Conservation (phyloP, 2,888 invertebrate species). For the Melitaea athalia region DNA sequence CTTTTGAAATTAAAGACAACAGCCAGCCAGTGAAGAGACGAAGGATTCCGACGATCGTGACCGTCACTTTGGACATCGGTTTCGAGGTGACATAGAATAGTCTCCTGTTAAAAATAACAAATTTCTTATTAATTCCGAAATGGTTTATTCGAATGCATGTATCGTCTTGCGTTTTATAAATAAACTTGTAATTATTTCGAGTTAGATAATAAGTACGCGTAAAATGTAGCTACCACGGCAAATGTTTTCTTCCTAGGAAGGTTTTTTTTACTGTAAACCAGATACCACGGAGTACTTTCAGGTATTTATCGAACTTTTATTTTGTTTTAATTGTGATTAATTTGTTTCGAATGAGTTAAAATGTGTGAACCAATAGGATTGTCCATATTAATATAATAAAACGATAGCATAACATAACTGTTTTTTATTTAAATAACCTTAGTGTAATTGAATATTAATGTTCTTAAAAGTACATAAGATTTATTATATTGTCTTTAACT, state of each 20-base stretch:
- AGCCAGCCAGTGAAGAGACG: constrained; percentile 49
- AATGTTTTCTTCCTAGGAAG: constrained; percentile 64
- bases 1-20: constrained; percentile 64
- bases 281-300: constrained; percentile 76
- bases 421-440: constrained; percentile 38
- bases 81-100: constrained; percentile 78
- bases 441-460: not conserved
- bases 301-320: constrained; percentile 77
- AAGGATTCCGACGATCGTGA: constrained; percentile 38
- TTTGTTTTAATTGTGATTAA: constrained; percentile 59
- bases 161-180: constrained; percentile 51
- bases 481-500: no score
- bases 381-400: constrained; percentile 55
- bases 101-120: constrained; percentile 55
- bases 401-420: constrained; percentile 36
- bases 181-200: constrained; percentile 60
- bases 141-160: constrained; percentile 62
- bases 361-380: constrained; percentile 64
- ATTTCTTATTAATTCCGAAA: constrained; percentile 45
- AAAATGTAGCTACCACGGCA: constrained; percentile 67
- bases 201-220: constrained; percentile 62
- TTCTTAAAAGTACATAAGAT: not conserved
- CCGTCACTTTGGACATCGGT: constrained; percentile 53
- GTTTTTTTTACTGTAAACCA: constrained; percentile 68
- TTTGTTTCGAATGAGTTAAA: constrained; percentile 58